These are phyloP conservation scores for Ochotona princeps DNA, from an alignment of 2,113 vertebrate species.

Conservation along the genomic window DNA sequence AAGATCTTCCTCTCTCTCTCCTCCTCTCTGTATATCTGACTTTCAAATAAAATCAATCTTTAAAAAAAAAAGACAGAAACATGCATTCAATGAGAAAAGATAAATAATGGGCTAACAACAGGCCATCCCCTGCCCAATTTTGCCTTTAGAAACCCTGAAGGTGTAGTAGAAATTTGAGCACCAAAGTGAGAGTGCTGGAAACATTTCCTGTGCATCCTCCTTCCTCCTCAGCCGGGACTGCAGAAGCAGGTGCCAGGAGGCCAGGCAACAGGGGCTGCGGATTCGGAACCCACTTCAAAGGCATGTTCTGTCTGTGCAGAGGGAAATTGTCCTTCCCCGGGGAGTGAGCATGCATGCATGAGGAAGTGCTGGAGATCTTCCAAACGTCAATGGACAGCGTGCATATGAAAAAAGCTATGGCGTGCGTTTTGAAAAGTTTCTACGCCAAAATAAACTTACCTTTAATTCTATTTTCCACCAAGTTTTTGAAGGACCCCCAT, in stretches of 20 bases:
- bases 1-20: no score
- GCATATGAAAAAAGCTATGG: no score
- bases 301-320: neutral
- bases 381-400: no score
- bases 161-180: neutral
- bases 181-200: neutral
- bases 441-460: no score
- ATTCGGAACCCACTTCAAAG: neutral
- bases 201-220: neutral
- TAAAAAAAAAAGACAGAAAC: no score
- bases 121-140: neutral
- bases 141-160: neutral
- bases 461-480: no score
- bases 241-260: neutral
- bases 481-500: no score
- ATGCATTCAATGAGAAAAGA: neutral
- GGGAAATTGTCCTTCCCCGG: neutral
- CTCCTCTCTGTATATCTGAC: no score
- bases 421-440: no score
- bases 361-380: neutral
- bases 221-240: neutral
- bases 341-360: fast-evolving
- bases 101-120: neutral
- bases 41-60: no score
- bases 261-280: neutral